A percentile compares a stretch with the other conserved stretches of the same genome.
Evolutionary conservation across 1,140 invertebrate species (phyloP).

Genomic region (Cyrtorhinus lividipennis): DNA sequence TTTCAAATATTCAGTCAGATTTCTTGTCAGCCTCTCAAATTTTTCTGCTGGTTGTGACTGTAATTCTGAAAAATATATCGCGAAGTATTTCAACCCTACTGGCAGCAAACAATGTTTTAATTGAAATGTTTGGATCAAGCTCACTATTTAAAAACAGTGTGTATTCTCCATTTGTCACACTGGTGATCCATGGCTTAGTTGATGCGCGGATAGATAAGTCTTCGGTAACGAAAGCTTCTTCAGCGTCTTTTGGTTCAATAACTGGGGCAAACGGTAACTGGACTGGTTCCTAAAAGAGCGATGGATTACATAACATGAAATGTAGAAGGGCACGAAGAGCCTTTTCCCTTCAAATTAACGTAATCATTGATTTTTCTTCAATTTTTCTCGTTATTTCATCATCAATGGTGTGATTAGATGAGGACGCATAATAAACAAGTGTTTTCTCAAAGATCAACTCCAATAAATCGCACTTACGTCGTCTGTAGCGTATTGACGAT

Average conservation of each 20-base stretch:
- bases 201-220: background rate
- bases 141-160: too few species aligned
- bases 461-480: background rate
- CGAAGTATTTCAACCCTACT: too few species aligned
- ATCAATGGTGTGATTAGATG: too few species aligned
- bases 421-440: too few species aligned
- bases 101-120: too few species aligned
- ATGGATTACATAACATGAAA: background rate
- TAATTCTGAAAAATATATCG: too few species aligned
- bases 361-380: background rate
- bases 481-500: background rate
- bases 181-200: background rate
- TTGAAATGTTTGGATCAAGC: too few species aligned
- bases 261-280: background rate
- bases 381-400: background rate
- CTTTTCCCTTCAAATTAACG: too few species aligned
- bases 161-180: background rate
- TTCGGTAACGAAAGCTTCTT: background rate
- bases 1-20: too few species aligned
- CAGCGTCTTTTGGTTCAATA: background rate
- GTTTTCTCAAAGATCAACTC: background rate
- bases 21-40: too few species aligned
- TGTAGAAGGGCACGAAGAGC: too few species aligned
- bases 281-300: background rate
- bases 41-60: too few species aligned